Percentiles rank a stretch among this genome's conserved stretches.
These are phyloP conservation scores for Catostomus latipinnis DNA, from an alignment of 2,797 vertebrate species.

Conservation along the genomic window DNA sequence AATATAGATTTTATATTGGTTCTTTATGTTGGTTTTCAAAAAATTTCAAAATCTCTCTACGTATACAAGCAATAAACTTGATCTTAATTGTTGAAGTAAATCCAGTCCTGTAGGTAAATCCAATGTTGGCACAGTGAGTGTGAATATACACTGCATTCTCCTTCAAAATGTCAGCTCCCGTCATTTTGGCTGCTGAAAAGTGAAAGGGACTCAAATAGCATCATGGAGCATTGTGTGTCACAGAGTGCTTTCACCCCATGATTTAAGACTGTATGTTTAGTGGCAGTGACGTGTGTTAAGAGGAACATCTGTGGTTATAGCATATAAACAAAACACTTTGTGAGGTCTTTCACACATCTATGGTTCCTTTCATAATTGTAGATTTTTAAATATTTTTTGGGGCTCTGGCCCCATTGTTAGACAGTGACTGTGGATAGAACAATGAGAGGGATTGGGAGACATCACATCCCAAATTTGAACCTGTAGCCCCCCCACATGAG, in stretches of 20 bases:
- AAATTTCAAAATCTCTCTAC: no score
- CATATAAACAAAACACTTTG: background rate
- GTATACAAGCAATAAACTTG: no score
- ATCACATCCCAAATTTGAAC: no score
- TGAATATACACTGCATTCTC: constrained; percentile 10
- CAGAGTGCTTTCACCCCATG: constrained; percentile 12
- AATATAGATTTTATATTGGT: no score
- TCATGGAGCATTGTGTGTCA: constrained; percentile 4
- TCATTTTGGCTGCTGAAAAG: constrained; percentile 40
- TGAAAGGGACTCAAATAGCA: constrained; percentile 34
- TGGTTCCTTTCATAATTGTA: background rate
- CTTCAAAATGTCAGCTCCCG: constrained; percentile 28
- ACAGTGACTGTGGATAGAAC: background rate
- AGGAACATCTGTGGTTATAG: constrained; percentile 19
- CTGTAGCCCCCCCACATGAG: no score
- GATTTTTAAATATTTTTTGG: background rate
- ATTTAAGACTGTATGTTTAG: constrained; percentile 41
- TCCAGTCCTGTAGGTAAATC: no score
- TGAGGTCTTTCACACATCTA: background rate
- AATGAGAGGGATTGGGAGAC: background rate
- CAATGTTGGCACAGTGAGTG: background rate
- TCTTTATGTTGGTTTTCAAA: no score
- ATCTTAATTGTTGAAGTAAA: no score
- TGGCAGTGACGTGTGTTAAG: constrained; percentile 20
- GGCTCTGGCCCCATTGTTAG: background rate